Evolutionary conservation across 2,797 vertebrate genomes (phyloP).

Genomic region (Huso huso): DNA sequence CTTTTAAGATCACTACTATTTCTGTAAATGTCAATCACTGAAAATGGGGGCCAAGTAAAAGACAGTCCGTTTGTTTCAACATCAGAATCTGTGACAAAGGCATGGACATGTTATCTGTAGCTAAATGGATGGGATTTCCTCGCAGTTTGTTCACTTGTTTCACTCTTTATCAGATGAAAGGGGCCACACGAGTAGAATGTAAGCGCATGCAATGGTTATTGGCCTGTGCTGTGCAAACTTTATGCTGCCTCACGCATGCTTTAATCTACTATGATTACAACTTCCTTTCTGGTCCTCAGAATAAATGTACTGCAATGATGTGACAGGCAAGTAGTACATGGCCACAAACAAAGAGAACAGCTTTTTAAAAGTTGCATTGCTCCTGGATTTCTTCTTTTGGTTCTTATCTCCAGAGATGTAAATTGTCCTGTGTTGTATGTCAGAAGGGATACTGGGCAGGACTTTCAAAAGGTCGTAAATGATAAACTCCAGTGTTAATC

Average conservation of each 20-base stretch:
- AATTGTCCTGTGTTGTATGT: no score
- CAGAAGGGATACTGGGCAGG: no score
- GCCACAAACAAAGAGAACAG: no score
- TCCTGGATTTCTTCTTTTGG: no score
- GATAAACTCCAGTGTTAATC: no score
- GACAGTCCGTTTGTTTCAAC: conserved; percentile 9
- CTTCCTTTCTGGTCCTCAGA: no score
- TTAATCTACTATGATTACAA: not conserved
- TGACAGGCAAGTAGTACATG: no score
- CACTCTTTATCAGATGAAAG: conserved; percentile 7
- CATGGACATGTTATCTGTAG: conserved; percentile 16
- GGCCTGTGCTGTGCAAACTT: conserved; percentile 1
- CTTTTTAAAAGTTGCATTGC: no score
- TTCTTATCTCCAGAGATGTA: no score
- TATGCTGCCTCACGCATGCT: not conserved
- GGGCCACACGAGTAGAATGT: not conserved
- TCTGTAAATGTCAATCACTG: conserved; percentile 11
- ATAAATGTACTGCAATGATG: no score
- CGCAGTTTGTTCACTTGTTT: not conserved
- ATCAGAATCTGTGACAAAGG: conserved; percentile 22
- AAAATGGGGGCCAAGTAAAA: conserved; percentile 9
- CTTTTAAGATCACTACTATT: conserved; percentile 19
- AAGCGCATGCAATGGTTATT: conserved; percentile 12
- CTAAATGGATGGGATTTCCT: conserved; percentile 11
- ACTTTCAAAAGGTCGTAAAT: no score